phyloP scores from a whole-genome alignment of 1,140 invertebrate species.

The Magallana ariakensis region DNA sequence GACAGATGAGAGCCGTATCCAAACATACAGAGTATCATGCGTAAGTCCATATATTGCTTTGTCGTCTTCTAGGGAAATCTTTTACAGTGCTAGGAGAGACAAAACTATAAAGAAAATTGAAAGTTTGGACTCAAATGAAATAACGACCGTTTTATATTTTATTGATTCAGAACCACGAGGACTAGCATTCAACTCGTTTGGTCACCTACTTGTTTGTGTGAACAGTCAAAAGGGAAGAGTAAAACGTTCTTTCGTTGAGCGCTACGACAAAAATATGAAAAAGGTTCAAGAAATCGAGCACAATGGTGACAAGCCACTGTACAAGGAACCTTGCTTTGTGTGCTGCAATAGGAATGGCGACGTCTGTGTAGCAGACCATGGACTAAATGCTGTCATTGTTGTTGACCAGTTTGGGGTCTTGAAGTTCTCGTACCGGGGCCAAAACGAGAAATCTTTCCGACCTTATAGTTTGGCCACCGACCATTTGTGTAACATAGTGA shows the following conservation, averaged over 20 bases:
- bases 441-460: neutral
- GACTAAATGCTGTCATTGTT: neutral
- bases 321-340: neutral
- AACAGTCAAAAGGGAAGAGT: too few species aligned
- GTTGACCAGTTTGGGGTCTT: neutral
- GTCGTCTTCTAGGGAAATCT: neutral
- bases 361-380: neutral
- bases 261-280: neutral
- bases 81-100: neutral
- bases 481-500: neutral
- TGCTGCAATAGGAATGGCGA: neutral
- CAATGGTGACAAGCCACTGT: neutral
- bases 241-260: neutral
- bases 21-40: neutral
- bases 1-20: neutral
- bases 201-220: neutral
- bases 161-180: neutral
- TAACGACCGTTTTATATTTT: neutral
- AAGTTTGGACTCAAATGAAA: neutral
- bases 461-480: neutral
- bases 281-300: neutral
- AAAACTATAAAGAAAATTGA: neutral
- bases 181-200: neutral
- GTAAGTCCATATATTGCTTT: neutral
- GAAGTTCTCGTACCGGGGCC: neutral